Conservation (phyloP, 2,888 invertebrate genomes). For the Drosophila falleni region DNA sequence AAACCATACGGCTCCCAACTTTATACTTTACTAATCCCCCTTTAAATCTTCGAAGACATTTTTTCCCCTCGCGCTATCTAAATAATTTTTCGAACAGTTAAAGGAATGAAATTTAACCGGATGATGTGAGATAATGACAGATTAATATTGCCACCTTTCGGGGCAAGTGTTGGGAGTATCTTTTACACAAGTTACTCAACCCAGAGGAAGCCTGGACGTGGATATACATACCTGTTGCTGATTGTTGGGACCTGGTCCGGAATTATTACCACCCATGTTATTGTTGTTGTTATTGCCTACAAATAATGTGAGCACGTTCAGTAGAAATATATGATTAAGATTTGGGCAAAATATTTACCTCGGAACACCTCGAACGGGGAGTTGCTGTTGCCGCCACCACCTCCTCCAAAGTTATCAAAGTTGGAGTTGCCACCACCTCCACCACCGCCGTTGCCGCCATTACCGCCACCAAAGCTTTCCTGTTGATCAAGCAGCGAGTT, state of each 20-base stretch:
- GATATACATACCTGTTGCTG: constrained; percentile 69
- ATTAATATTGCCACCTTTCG: background rate
- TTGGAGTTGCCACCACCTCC: constrained; percentile 57
- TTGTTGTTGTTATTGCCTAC: constrained; percentile 58
- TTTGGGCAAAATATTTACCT: constrained; percentile 61
- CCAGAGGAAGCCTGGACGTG: constrained; percentile 1
- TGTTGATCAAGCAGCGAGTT: constrained; percentile 90
- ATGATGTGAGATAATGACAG: constrained; percentile 7
- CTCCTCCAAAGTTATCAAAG: constrained; percentile 74
- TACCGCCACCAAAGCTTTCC: constrained; percentile 85
- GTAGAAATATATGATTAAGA: background rate
- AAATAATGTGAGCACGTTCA: background rate
- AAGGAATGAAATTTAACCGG: constrained; percentile 7
- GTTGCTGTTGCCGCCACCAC: constrained; percentile 65
- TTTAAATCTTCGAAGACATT: background rate
- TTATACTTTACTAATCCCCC: background rate
- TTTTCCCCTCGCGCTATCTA: background rate
- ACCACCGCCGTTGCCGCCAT: constrained; percentile 50
- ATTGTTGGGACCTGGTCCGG: constrained; percentile 55
- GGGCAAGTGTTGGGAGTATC: background rate
- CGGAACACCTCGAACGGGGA: constrained; percentile 83
- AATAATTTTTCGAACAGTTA: constrained; percentile 8
- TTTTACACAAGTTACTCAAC: too few species aligned
- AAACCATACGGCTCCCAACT: background rate
- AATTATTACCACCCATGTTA: constrained; percentile 67